Percentiles rank a stretch among this genome's conserved stretches.
These are phyloP conservation scores for Chironomus striatipennis DNA, from an alignment of 1,140 invertebrate genomes.

Conservation along the genomic window DNA sequence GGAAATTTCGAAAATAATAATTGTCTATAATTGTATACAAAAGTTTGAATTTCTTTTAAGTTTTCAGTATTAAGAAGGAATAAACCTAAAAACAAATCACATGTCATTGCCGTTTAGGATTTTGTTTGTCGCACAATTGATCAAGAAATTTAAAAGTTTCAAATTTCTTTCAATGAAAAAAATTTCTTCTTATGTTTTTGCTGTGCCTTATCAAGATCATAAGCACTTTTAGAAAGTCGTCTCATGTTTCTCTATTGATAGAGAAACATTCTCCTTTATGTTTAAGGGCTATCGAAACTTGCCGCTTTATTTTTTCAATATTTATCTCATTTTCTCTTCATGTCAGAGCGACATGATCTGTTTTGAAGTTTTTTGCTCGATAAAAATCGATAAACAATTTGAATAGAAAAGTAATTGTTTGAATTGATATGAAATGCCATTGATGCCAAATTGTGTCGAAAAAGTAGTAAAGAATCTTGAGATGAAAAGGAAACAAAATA, in stretches of 20 bases:
- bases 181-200: not conserved
- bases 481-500: not conserved
- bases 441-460: constrained; percentile 4
- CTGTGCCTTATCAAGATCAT: not conserved
- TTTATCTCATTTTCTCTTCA: not conserved
- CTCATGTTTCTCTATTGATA: not conserved
- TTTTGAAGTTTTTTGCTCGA: not conserved
- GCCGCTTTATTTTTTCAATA: not conserved
- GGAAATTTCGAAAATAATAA: too few species aligned
- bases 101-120: not conserved
- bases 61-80: too few species aligned
- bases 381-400: not conserved
- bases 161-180: not conserved
- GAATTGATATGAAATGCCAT: not conserved
- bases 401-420: not conserved
- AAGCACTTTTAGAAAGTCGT: not conserved
- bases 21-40: too few species aligned
- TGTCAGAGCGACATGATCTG: not conserved
- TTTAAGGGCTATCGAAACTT: not conserved
- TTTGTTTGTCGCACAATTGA: not conserved
- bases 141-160: not conserved
- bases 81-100: not conserved
- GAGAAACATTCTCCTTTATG: not conserved
- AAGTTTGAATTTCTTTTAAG: too few species aligned
- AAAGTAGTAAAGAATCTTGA: not conserved